These are phyloP conservation scores for Orchesellides sinensis DNA, from an alignment of 2,888 invertebrate species.

Conservation along the genomic window DNA sequence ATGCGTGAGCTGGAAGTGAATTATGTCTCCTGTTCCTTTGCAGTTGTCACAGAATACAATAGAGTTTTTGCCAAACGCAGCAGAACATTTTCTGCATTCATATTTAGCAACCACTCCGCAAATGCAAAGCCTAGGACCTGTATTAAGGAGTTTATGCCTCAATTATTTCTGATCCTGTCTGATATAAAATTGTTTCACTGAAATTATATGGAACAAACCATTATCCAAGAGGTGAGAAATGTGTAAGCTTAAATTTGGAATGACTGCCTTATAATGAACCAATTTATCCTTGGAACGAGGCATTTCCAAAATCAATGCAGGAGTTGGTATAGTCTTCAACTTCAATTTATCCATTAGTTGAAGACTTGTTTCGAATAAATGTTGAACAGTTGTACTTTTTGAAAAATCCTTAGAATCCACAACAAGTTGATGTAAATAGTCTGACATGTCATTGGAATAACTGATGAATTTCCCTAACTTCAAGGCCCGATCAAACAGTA, in stretches of 20 bases:
- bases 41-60: slow-evolving; percentile 67
- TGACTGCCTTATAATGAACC: slow-evolving; percentile 66
- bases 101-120: slow-evolving; percentile 65
- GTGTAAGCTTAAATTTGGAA: slow-evolving; percentile 61
- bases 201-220: slow-evolving; percentile 39
- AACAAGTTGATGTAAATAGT: slow-evolving; percentile 67
- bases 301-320: slow-evolving; percentile 68
- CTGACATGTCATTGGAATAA: slow-evolving; percentile 63
- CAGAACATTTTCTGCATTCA: slow-evolving; percentile 53
- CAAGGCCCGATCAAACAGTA: slow-evolving; percentile 64
- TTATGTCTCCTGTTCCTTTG: slow-evolving; percentile 52
- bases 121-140: slow-evolving; percentile 65
- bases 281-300: slow-evolving; percentile 65
- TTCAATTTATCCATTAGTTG: slow-evolving; percentile 64
- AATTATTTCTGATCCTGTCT: not conserved
- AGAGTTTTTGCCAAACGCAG: slow-evolving; percentile 23
- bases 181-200: not conserved
- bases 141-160: not conserved
- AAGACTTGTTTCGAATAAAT: slow-evolving; percentile 64
- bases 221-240: slow-evolving; percentile 60
- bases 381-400: slow-evolving; percentile 63
- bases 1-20: slow-evolving; percentile 63
- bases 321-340: slow-evolving; percentile 63
- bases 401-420: slow-evolving; percentile 63
- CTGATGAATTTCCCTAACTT: slow-evolving; percentile 66